Percentiles rank a stretch among this genome's conserved stretches.
Evolutionary conservation across 1,140 invertebrate species (phyloP).

Genomic region (Hesperophylax magnus): DNA sequence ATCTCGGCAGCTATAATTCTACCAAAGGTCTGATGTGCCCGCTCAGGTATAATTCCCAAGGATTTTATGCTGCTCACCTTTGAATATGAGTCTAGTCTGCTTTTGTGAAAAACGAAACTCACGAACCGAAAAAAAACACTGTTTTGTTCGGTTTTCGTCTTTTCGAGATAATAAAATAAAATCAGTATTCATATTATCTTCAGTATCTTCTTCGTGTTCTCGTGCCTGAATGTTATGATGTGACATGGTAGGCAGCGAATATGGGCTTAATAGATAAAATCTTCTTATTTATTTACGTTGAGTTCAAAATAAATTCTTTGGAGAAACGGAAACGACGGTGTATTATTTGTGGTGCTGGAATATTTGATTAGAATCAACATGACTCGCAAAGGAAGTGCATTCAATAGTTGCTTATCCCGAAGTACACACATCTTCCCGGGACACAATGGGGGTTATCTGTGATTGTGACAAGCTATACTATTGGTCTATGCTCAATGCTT

Average conservation of each 20-base stretch:
- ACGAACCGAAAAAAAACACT: too few relatives aligned
- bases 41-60: not conserved
- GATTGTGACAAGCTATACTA: not conserved
- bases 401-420: not conserved
- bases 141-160: too few relatives aligned
- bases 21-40: not conserved
- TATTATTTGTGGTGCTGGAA: not conserved
- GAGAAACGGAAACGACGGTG: not conserved
- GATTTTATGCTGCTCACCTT: slow-evolving; percentile 12
- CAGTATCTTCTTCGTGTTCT: too few relatives aligned
- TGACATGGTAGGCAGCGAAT: too few relatives aligned
- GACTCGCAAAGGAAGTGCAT: slow-evolving; percentile 22
- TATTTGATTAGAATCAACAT: slow-evolving; percentile 21
- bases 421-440: not conserved
- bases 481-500: not conserved
- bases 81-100: not conserved
- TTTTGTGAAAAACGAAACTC: too few relatives aligned
- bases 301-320: too few relatives aligned
- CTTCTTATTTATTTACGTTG: too few relatives aligned
- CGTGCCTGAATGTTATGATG: too few relatives aligned
- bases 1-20: slow-evolving; percentile 11
- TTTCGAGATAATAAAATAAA: too few relatives aligned
- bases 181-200: too few relatives aligned
- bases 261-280: too few relatives aligned
- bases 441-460: slow-evolving; percentile 15